Conservation (phyloP, 2,797 vertebrate species). For the Cyprinella venusta region DNA sequence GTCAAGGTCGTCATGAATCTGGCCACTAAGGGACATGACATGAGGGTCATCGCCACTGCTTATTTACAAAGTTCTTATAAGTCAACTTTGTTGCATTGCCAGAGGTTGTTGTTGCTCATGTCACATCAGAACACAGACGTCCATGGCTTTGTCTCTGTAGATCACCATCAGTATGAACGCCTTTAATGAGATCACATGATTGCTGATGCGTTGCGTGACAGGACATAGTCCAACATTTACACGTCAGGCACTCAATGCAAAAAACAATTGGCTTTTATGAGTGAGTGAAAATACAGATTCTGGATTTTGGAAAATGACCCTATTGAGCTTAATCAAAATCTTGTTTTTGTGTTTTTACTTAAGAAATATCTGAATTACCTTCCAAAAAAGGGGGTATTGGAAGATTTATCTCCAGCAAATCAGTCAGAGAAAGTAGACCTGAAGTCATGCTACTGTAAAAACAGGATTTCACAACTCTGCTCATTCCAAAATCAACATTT, state of each 20-base stretch:
- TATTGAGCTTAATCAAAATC: too few species aligned
- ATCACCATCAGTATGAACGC: neutral
- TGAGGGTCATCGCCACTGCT: neutral
- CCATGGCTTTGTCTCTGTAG: neutral
- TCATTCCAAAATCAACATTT: too few species aligned
- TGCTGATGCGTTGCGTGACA: neutral
- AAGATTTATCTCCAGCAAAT: neutral
- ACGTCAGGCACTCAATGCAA: neutral
- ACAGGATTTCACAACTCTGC: neutral
- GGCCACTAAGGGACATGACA: neutral
- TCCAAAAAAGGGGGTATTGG: neutral
- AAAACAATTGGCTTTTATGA: too few species aligned
- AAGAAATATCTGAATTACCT: neutral
- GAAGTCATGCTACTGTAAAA: neutral
- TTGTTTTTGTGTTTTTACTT: neutral
- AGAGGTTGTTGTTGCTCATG: slow-evolving; percentile 4
- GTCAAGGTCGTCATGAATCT: neutral
- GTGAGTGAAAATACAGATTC: too few species aligned
- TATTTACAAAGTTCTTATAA: slow-evolving; percentile 8
- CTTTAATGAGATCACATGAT: neutral
- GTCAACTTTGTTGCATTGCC: slow-evolving; percentile 10
- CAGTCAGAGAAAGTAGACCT: neutral
- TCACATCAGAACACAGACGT: neutral
- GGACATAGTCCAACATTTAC: neutral
- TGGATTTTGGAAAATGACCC: too few species aligned